Conservation (phyloP, 2,113 vertebrate species). For the Elgaria multicarinata region DNA sequence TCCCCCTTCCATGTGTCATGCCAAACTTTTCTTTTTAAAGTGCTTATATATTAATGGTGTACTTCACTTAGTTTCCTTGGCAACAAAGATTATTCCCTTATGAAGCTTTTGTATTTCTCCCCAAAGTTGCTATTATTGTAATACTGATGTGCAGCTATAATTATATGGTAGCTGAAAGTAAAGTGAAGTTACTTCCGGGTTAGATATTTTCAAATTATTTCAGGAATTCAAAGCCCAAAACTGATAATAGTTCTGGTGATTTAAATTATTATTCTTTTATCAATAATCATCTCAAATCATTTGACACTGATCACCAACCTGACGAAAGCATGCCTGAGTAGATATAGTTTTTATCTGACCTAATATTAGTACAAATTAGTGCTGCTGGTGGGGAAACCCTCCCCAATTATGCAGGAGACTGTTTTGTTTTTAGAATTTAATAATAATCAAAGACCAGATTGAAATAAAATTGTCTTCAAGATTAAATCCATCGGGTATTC, state of each 20-base stretch:
- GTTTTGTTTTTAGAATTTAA: neutral
- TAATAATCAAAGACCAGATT: neutral
- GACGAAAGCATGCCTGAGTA: neutral
- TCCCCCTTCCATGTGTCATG: constrained; percentile 31
- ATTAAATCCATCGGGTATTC: too few species aligned
- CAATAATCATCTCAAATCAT: constrained; percentile 11
- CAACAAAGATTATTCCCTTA: constrained; percentile 54
- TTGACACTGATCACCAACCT: constrained; percentile 18
- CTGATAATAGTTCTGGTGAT: neutral
- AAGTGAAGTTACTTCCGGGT: constrained; percentile 30
- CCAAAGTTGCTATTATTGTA: constrained; percentile 32
- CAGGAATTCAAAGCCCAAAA: constrained; percentile 20
- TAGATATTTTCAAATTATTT: constrained; percentile 46
- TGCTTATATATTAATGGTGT: constrained; percentile 39
- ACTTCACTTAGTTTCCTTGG: constrained; percentile 56
- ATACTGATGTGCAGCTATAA: constrained; percentile 37
- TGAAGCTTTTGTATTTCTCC: constrained; percentile 29
- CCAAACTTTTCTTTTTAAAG: constrained; percentile 35
- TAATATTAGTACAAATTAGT: neutral
- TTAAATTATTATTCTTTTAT: constrained; percentile 1
- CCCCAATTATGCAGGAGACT: neutral
- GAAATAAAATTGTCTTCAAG: neutral
- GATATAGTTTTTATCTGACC: neutral
- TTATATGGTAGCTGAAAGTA: constrained; percentile 44
- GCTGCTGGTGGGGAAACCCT: neutral